Base-by-base conservation (phyloP, 2,888 invertebrate species). In the Heterodera filipjevi region DNA sequence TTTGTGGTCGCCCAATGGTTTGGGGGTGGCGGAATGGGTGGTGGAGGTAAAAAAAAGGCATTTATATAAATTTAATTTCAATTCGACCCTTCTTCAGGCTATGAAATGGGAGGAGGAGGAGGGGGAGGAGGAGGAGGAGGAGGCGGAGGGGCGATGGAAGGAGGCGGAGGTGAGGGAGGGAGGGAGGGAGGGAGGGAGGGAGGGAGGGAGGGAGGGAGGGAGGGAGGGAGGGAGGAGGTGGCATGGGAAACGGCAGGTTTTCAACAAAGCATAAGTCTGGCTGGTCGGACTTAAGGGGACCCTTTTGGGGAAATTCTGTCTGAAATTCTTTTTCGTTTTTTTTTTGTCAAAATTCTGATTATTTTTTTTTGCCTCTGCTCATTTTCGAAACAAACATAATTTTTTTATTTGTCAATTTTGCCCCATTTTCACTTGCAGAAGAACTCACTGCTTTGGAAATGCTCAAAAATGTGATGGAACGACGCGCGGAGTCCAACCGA, bases 381-480 rank as follows among this genome's bases (percentile, higher is more conserved):
- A 22, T 53, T 53, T 53, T 5, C 44, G 44, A 44, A 44, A 44
- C 12, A 12, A 44, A 44, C 49, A 5, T 19, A 53, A 53, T 53
- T 53, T 53, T 16, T 53, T 53, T 53, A 53, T 19, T 53, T 53
- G 19, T 19, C 49, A 53, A 53, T 19, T 44, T 44, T 19, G 53
- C n/a, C 16, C 6, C 5, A 53, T 59, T n/a, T n/a, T 59, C 59
- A n/a, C n/a, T 12, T 8, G 10, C 33, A 59, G 75, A 75, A 27
- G 75, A 75, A 35, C 68, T 75, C n/a, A 75, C 46, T 27, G 75
- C 75, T 27, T 59, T 75, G 68, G 53, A 64, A 53, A 59, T 75
- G 66, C 32, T 75, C 19, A 53, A 59, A 32, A 75, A 53, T 59
- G 32, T 59, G n/a, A 75, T 75, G 75, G 75, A 75, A 35, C 46